Evolutionary conservation across 2,888 invertebrate genomes (phyloP), one percentile per base, ranked within the genome.

Genomic region (Chrysopilus asiliformis): DNA sequence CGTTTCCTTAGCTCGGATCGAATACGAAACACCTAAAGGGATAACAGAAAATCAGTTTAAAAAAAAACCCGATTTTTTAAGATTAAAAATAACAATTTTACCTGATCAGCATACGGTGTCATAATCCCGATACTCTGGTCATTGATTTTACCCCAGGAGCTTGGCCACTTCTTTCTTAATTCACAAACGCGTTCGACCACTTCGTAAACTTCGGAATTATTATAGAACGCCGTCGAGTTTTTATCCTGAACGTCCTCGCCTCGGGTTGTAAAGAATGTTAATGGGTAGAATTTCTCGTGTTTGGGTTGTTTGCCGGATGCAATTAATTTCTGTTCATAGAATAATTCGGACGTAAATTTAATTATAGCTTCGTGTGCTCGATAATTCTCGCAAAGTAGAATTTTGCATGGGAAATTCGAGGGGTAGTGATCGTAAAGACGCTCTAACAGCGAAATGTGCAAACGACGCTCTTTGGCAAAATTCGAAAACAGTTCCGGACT

Each of bases 91-190:
- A n/a, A n/a, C n/a, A n/a, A n/a, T n/a, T n/a, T n/a, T 4, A 74
- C 70, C 66, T 87, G 87, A 60, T 86, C 86, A 1, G 80, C 72
- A 57, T 86, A 87, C 2, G 84, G 84, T 1, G 83, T 79, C 58
- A 87, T 75, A n/a, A 87, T 80, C 2, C 86, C 85, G 42, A 87
- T 82, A 40, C 79, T 77, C 42, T 74, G 76, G 47, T 83, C 83
- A 45, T 74, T 72, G 33, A 77, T 70, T 43, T 76, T 73, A 32
- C 85, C 86, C 76, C 79, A 79, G 3, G 74, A 68, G 2, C 67
- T 58, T 1, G 85, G 85, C 86, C 86, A 86, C 28, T 69, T 71
- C 34, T 72, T 71, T 40, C 76, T 72, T 42, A 86, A 58, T 48
- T 82, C 79, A 5, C 69, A 67, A 1, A 85, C 81, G 13, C 81